Evolutionary conservation across 2,797 vertebrate species (phyloP), one percentile per base, ranked within the genome.

Genomic region (Molossus alvarezi): DNA sequence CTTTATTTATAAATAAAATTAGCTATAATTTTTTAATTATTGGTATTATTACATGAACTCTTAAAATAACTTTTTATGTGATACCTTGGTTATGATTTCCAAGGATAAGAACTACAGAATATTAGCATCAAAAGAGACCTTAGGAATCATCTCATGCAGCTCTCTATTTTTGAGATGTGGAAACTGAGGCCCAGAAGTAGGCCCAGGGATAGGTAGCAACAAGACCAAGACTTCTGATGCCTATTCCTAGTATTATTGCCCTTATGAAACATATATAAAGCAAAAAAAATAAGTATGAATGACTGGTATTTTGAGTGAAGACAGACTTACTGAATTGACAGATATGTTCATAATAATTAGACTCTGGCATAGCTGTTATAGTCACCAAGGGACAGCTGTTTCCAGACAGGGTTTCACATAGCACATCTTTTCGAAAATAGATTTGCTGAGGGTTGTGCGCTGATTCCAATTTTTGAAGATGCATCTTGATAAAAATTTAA

Each of bases 291-390:
- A 72, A 79, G 13, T 57, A 53, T 87, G n/a, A 79, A 71, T 14
- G 60, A 65, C 0, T 69, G 72, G 21, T 8, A 69, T 48, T 88
- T 9, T 71, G 72, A 97, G 76, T 73, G 65, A 62, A 90, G 3
- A 76, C 25, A 89, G 94, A 99, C 99, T 99, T 98, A 99, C 99
- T 99, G 97, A 99, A 99, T 92, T 99, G 99, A 98, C 99, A 99
- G 98, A 99, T 98, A 97, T 99, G 99, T 97, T 99, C 99, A 62
- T 98, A 99, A 97, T 99, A 99, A 98, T 98, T 99, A 75, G 99
- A 99, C 97, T 99, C 99, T 0, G 99, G 99, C 99, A 99, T 99
- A 90, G 99, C 99, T 92, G 99, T 99, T 98, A 99, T 99, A 95
- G 99, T 99, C 97, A 99, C 98, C 96, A 99, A 98, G 0, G 99